Evolutionary conservation across 2,888 invertebrate species (phyloP), one percentile per base, ranked within the genome.

Genomic region (Cephonodes hylas): DNA sequence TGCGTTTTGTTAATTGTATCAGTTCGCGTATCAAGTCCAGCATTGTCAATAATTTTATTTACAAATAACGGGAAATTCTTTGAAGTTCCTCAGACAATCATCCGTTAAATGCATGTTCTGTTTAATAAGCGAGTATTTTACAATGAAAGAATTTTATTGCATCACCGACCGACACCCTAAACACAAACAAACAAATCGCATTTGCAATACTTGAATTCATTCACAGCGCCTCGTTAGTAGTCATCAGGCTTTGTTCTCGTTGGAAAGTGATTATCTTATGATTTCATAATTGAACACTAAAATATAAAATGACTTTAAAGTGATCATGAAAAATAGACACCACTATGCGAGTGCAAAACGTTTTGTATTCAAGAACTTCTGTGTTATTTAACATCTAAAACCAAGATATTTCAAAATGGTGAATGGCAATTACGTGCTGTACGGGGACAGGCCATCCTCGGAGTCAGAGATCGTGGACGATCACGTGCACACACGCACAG

Each of bases 341-440:
- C 72, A 80, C 74, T 74, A 84, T 83, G 80, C 70, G 71, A 68
- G 63, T 68, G 66, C 68, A 67, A 72, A 73, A 73, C 60, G 65
- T 69, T 53, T 69, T 71, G 69, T 59, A 66, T 60, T 65, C 63
- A 66, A 73, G 65, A 70, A 65, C 64, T 71, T 61, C 62, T 66
- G 56, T 58, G 58, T 59, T 10, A 65, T 60, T 58, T 23, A 66
- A 66, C 63, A 61, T 61, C 27, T 62, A 62, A 68, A 69, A 57
- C 67, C 38, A 72, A 64, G 44, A 66, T 66, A 64, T 65, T 53
- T 63, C 67, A 59, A 63, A 75, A 93, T 93, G 93, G 93, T 93
- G 64, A 93, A 92, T 77, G 91, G 93, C 18, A 92, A 93, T 71
- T 93, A 93, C 72, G 83, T 88, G 27, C 67, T 93, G 45, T 91